Evolutionary conservation across 2,797 vertebrate species (phyloP).

Genomic region (Sebastes minor): DNA sequence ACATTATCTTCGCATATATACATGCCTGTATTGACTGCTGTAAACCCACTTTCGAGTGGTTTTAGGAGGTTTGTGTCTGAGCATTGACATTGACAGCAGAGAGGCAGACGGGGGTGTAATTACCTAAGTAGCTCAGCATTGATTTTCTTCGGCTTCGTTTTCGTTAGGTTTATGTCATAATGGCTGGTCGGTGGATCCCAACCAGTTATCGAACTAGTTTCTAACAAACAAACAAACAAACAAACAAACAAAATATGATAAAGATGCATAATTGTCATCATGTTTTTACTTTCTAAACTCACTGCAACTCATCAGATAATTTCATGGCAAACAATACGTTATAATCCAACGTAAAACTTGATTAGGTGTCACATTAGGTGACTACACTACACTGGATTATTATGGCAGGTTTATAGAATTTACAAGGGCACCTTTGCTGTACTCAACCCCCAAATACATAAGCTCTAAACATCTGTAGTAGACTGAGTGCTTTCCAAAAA

Average conservation of each 20-base stretch:
- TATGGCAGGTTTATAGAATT: not conserved
- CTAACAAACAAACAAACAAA: slow-evolving; percentile 5
- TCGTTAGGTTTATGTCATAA: slow-evolving; percentile 43
- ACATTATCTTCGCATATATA: not conserved
- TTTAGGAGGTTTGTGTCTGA: slow-evolving; percentile 27
- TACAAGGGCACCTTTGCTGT: not conserved
- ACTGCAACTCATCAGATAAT: not conserved
- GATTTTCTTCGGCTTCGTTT: slow-evolving; percentile 59
- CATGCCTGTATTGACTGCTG: slow-evolving; percentile 16
- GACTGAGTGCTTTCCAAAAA: slow-evolving; percentile 15
- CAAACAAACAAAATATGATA: not conserved
- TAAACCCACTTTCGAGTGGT: slow-evolving; percentile 8
- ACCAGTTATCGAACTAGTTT: slow-evolving; percentile 6
- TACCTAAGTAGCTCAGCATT: slow-evolving; percentile 62
- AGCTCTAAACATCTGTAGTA: not conserved
- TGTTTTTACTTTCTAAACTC: not conserved
- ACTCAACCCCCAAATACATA: not conserved
- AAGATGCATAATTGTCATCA: not conserved
- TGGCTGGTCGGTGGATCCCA: slow-evolving; percentile 13
- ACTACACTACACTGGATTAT: not conserved
- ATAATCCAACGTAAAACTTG: not conserved
- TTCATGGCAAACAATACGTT: not conserved
- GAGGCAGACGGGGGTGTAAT: slow-evolving; percentile 39
- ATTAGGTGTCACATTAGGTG: not conserved
- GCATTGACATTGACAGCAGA: slow-evolving; percentile 23